Evolutionary conservation across 2,113 vertebrate species (phyloP).

Genomic region (Oryzias woworae): DNA sequence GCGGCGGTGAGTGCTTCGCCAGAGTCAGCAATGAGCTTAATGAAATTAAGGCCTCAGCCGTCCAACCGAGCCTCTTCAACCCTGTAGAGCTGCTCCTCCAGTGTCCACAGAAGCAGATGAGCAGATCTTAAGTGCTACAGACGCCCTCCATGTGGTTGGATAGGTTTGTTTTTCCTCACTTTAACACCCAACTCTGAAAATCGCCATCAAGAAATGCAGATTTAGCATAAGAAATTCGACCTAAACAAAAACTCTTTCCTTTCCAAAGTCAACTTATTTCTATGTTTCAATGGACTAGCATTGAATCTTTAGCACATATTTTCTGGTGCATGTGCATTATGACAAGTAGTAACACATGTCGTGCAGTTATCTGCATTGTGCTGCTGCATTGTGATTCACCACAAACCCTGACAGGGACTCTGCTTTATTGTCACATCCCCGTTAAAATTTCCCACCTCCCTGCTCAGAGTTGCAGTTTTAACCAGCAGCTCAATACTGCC

Average conservation of each 20-base stretch:
- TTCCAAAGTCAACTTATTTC: too few relatives aligned
- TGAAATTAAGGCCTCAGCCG: slow-evolving; percentile 44
- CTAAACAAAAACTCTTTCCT: too few relatives aligned
- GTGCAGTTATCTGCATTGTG: slow-evolving; percentile 56
- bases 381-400: slow-evolving; percentile 59
- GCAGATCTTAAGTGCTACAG: slow-evolving; percentile 13
- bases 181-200: too few relatives aligned
- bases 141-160: not conserved
- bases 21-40: slow-evolving; percentile 57
- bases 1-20: slow-evolving; percentile 39
- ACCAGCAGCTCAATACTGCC: slow-evolving; percentile 54
- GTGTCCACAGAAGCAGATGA: slow-evolving; percentile 38
- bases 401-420: slow-evolving; percentile 37
- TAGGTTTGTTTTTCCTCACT: too few relatives aligned
- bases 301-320: not conserved
- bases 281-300: too few relatives aligned
- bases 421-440: slow-evolving; percentile 42
- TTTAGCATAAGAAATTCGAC: not conserved
- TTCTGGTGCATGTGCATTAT: slow-evolving; percentile 18
- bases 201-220: not conserved
- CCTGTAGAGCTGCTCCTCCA: slow-evolving; percentile 30
- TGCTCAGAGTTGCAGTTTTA: not conserved
- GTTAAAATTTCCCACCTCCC: slow-evolving; percentile 18
- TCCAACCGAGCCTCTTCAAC: slow-evolving; percentile 21
- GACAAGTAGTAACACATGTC: slow-evolving; percentile 13